Conservation (phyloP, 2,888 invertebrate genomes). For the Phrixothrix hirtus region DNA sequence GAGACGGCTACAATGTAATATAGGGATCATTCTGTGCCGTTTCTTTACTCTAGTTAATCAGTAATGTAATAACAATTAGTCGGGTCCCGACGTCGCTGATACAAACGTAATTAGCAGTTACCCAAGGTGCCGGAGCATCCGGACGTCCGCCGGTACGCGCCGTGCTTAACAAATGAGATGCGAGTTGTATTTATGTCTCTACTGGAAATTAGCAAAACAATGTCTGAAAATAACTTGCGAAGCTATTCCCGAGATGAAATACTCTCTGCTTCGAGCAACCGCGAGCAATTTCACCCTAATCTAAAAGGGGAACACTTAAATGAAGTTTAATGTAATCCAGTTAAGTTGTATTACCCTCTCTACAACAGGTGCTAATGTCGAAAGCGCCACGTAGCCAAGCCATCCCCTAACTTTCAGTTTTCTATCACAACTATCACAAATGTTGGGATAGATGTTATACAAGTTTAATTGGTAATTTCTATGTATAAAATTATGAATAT, state of each 20-base stretch:
- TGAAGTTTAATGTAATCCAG: conserved; percentile 42
- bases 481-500: no score
- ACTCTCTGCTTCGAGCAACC: conserved; percentile 29
- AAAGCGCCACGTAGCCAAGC: conserved; percentile 8
- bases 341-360: conserved; percentile 33
- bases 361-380: conserved; percentile 40
- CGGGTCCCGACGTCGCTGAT: conserved; percentile 33
- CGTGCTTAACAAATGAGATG: conserved; percentile 39
- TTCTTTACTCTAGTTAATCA: conserved; percentile 29
- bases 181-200: conserved; percentile 30
- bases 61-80: conserved; percentile 38
- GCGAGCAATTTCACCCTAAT: conserved; percentile 34
- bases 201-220: conserved; percentile 39
- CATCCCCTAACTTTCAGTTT: conserved; percentile 19
- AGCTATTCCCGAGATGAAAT: conserved; percentile 30
- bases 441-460: no score
- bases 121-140: conserved; percentile 33
- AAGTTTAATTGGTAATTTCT: no score
- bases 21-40: conserved; percentile 23
- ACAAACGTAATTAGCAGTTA: conserved; percentile 37
- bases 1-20: conserved; percentile 38
- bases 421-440: conserved; percentile 4
- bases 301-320: conserved; percentile 37
- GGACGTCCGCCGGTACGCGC: conserved; percentile 36
- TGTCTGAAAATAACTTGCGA: conserved; percentile 31